Evolutionary conservation across 2,113 vertebrate genomes (phyloP).

Genomic region (Hippocampus zosterae): DNA sequence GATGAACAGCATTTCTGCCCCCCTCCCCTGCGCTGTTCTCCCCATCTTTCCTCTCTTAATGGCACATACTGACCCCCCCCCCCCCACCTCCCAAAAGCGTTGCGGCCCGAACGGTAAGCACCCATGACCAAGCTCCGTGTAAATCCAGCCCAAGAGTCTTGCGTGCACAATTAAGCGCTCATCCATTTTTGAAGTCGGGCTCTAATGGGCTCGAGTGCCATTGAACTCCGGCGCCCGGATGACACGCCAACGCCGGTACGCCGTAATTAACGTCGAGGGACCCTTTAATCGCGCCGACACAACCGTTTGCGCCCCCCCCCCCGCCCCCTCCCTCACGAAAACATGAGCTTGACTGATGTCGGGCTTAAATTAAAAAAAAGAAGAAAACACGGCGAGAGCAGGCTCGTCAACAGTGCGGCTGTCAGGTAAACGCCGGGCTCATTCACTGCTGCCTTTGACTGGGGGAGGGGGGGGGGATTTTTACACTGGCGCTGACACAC

Average conservation of each 20-base stretch:
- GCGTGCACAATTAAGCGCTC: conserved; percentile 97
- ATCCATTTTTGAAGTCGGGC: conserved; percentile 92
- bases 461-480: conserved; percentile 73
- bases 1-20: not conserved
- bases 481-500: conserved; percentile 31
- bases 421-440: conserved; percentile 72
- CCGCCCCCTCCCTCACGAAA: conserved; percentile 71
- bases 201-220: conserved; percentile 91
- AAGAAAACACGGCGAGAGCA: conserved; percentile 54
- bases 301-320: conserved; percentile 86
- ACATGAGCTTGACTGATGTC: conserved; percentile 69
- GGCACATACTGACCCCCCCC: too few relatives aligned
- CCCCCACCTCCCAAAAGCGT: not conserved
- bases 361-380: conserved; percentile 49
- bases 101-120: not conserved
- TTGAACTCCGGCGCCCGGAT: conserved; percentile 84
- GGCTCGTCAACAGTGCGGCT: conserved; percentile 66
- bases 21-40: too few relatives aligned
- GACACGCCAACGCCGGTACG: conserved; percentile 83
- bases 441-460: conserved; percentile 68
- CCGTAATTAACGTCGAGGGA: conserved; percentile 97
- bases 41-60: too few relatives aligned
- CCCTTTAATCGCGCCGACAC: conserved; percentile 96
- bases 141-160: conserved; percentile 40
- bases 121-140: not conserved